phyloP scores from a whole-genome alignment of 2,888 invertebrate genomes.

The Volucella inflata region DNA sequence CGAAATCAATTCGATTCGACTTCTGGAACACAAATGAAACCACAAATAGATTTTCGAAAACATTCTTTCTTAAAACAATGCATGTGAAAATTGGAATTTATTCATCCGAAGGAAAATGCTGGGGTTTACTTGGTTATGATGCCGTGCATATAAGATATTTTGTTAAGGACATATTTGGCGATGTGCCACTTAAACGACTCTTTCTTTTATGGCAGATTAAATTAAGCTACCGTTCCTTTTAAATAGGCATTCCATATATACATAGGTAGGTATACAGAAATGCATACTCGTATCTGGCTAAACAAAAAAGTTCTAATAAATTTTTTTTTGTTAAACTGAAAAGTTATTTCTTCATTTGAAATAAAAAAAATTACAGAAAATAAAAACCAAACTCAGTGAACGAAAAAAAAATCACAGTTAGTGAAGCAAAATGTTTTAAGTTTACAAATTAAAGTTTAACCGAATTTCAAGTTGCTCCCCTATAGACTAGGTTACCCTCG shows the following conservation, averaged over 20 bases:
- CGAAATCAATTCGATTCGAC: constrained; percentile 12
- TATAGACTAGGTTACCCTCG: neutral
- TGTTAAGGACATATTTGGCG: constrained; percentile 6
- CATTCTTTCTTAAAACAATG: neutral
- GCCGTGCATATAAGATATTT: constrained; percentile 23
- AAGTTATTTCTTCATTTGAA: neutral
- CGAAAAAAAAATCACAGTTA: constrained; percentile 19
- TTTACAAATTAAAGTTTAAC: constrained; percentile 53
- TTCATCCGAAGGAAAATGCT: constrained; percentile 4
- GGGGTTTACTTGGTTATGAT: constrained; percentile 21
- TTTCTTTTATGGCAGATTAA: constrained; percentile 14
- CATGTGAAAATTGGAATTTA: constrained; percentile 29
- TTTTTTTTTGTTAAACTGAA: too few relatives aligned
- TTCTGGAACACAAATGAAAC: neutral
- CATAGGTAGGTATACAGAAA: too few relatives aligned
- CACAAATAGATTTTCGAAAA: constrained; percentile 24
- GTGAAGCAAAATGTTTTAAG: constrained; percentile 29
- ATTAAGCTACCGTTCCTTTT: neutral
- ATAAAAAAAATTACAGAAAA: constrained; percentile 14
- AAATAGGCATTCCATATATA: too few relatives aligned
- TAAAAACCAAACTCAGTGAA: neutral
- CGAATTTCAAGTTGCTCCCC: constrained; percentile 34
- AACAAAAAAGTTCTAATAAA: too few relatives aligned
- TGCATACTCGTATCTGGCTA: too few relatives aligned
- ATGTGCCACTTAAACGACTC: neutral